These are phyloP conservation scores for Ibidorhyncha struthersii DNA, from an alignment of 2,113 vertebrate species.

Conservation along the genomic window DNA sequence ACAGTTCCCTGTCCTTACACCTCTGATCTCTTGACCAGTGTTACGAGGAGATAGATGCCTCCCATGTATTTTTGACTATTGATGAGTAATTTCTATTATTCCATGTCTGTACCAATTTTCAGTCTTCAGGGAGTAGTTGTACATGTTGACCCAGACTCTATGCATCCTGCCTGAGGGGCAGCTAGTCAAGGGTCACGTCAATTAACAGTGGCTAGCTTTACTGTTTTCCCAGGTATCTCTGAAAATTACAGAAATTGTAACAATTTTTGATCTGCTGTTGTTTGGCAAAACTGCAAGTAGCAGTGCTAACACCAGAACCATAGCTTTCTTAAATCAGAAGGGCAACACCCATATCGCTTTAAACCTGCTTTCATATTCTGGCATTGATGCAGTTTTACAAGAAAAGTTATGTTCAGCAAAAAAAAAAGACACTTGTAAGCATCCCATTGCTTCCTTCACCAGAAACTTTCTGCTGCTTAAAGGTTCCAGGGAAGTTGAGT, in stretches of 20 bases:
- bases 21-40: no score
- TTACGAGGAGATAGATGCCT: background rate
- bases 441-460: background rate
- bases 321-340: background rate
- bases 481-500: background rate
- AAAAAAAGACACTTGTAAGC: background rate
- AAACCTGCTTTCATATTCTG: background rate
- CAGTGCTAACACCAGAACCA: background rate
- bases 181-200: background rate
- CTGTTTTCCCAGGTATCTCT: background rate
- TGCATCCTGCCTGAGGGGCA: background rate
- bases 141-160: background rate
- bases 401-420: background rate
- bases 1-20: background rate
- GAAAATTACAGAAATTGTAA: rapidly evolving
- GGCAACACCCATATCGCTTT: background rate
- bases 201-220: background rate
- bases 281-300: background rate
- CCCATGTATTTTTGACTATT: background rate
- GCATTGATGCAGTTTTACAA: background rate
- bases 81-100: background rate
- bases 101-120: background rate
- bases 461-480: background rate
- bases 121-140: background rate
- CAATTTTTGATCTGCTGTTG: background rate